A percentile compares a stretch with the other conserved stretches of the same genome.
Evolutionary conservation across 2,113 vertebrate species (phyloP).

Genomic region (Tenebrosternarchus preto): DNA sequence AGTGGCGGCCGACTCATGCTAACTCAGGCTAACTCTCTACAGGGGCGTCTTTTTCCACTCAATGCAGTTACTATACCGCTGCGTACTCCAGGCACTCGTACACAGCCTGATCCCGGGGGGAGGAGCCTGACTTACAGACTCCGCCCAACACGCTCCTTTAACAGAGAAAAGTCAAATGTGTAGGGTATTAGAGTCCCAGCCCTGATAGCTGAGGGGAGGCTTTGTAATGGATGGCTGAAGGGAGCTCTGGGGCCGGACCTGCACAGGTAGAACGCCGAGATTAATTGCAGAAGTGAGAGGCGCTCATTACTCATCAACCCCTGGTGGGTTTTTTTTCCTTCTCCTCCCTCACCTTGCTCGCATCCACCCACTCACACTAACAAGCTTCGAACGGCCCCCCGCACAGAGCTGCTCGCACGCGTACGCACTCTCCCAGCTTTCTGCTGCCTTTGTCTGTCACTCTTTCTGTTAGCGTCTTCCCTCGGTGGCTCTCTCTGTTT

Average conservation of each 20-base stretch:
- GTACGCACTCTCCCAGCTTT: not conserved
- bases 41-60: no score
- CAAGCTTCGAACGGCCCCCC: constrained; percentile 28
- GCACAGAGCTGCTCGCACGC: not conserved
- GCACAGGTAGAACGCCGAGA: constrained; percentile 96
- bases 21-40: constrained; percentile 85
- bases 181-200: constrained; percentile 95
- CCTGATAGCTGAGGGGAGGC: constrained; percentile 93
- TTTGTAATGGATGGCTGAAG: constrained; percentile 95
- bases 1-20: constrained; percentile 95
- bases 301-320: constrained; percentile 93
- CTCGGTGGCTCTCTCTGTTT: constrained; percentile 27
- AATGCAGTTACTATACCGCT: no score
- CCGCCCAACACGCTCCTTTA: constrained; percentile 96
- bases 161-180: constrained; percentile 92
- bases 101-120: constrained; percentile 86
- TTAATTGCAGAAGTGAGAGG: constrained; percentile 94
- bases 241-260: constrained; percentile 83
- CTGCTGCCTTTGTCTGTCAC: constrained; percentile 33
- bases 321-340: not conserved
- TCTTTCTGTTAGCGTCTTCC: constrained; percentile 14
- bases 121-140: constrained; percentile 90
- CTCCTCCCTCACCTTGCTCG: constrained; percentile 58
- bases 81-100: constrained; percentile 36
- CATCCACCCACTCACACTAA: constrained; percentile 42